Evolutionary conservation across 2,888 invertebrate genomes (phyloP).

Genomic region (Drosophila picticornis): DNA sequence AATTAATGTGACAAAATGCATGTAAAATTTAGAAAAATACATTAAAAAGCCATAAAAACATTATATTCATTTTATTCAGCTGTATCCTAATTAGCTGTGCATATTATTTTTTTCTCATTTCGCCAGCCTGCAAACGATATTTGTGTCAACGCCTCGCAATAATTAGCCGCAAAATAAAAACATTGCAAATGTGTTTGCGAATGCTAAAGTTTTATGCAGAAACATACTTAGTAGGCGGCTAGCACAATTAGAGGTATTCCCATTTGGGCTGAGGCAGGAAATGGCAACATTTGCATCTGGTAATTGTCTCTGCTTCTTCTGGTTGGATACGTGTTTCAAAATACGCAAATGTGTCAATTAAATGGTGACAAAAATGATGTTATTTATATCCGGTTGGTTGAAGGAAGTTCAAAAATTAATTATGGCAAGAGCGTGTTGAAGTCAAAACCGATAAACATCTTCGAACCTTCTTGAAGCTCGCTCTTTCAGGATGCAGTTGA

Average conservation of each 20-base stretch:
- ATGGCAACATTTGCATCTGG: conserved; percentile 47
- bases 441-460: too few species aligned
- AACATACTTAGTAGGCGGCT: conserved; percentile 11
- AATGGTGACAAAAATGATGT: conserved; percentile 35
- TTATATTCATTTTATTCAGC: conserved; percentile 81
- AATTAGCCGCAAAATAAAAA: conserved; percentile 67
- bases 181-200: conserved; percentile 61
- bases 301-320: conserved; percentile 54
- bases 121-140: conserved; percentile 59
- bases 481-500: neutral
- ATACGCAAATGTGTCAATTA: conserved; percentile 28
- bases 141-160: conserved; percentile 78
- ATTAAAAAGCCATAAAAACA: conserved; percentile 83
- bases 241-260: conserved; percentile 48
- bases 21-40: conserved; percentile 65
- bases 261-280: conserved; percentile 52
- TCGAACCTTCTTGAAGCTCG: neutral
- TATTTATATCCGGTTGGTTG: conserved; percentile 7
- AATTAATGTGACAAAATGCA: conserved; percentile 56
- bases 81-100: conserved; percentile 76
- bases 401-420: neutral
- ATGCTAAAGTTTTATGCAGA: conserved; percentile 29
- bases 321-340: neutral
- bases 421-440: neutral
- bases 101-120: conserved; percentile 52